phyloP scores from a whole-genome alignment of 2,113 vertebrate genomes.

The Cranoglanis bouderius region DNA sequence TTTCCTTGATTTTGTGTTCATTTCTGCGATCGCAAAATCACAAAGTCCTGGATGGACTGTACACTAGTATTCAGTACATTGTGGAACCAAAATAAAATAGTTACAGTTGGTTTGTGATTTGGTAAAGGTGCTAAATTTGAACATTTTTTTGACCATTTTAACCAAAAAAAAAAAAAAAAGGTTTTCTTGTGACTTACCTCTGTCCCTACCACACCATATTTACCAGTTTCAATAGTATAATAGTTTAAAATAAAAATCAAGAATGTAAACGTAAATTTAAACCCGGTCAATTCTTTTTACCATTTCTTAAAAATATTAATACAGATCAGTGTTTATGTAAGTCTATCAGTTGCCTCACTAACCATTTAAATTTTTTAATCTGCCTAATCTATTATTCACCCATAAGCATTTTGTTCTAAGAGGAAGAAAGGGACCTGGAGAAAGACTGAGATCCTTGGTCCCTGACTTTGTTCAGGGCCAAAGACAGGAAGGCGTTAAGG shows the following conservation, averaged over 20 bases:
- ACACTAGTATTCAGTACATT: background rate
- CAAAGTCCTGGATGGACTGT: no score
- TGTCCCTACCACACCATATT: background rate
- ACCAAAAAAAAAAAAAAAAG: background rate
- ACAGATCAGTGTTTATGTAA: background rate
- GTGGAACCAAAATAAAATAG: background rate
- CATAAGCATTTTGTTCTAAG: background rate
- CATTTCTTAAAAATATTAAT: background rate
- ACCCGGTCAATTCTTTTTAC: background rate
- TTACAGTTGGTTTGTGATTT: background rate
- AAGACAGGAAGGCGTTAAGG: slow-evolving; percentile 33
- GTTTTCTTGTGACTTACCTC: no score
- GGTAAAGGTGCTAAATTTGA: background rate
- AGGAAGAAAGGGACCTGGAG: background rate
- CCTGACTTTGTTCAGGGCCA: slow-evolving; percentile 17
- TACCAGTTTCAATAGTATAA: no score
- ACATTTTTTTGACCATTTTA: background rate
- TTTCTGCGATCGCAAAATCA: no score
- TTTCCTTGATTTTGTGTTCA: no score
- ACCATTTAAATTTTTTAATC: background rate
- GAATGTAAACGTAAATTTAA: background rate
- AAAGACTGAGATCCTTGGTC: background rate
- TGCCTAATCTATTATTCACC: background rate
- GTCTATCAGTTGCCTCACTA: background rate
- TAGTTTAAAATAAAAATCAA: background rate